These are phyloP conservation scores for Actinernus sp. DNA, from an alignment of 92 coral and sea anemone species.

Conservation along the genomic window DNA sequence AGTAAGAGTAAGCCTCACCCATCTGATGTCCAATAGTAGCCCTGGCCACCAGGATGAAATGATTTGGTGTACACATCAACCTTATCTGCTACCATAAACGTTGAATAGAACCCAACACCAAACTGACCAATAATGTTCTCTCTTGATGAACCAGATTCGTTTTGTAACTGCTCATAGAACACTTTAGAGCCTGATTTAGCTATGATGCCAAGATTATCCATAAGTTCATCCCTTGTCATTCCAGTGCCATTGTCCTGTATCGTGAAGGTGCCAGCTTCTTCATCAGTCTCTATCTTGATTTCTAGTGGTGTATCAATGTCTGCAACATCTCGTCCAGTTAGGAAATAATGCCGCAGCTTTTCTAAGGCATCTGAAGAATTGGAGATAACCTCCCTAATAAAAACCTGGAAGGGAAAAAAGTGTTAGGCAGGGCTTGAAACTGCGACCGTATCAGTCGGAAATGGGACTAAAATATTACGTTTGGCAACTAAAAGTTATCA, in stretches of 20 bases:
- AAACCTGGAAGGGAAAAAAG: slow-evolving; percentile 60
- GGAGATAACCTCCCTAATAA: slow-evolving; percentile 94
- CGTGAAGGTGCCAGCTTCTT: slow-evolving; percentile 84
- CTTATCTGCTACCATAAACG: slow-evolving; percentile 95
- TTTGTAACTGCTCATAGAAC: slow-evolving; percentile 84
- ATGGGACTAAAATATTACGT: too few species aligned
- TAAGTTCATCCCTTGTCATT: slow-evolving; percentile 85
- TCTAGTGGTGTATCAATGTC: slow-evolving; percentile 80
- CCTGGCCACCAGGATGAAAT: slow-evolving; percentile 81
- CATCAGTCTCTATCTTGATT: slow-evolving; percentile 87
- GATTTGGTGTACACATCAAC: slow-evolving; percentile 94
- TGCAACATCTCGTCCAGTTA: slow-evolving; percentile 86
- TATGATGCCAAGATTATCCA: slow-evolving; percentile 92
- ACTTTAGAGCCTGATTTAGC: slow-evolving; percentile 97
- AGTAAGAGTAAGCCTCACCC: slow-evolving; percentile 60
- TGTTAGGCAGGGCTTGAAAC: too few species aligned
- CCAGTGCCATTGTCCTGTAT: slow-evolving; percentile 95
- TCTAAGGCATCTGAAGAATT: slow-evolving; percentile 98
- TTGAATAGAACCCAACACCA: slow-evolving; percentile 98
- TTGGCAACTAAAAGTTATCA: too few species aligned
- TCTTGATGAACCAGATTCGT: slow-evolving; percentile 48
- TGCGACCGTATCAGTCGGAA: too few species aligned
- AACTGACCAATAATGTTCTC: slow-evolving; percentile 98
- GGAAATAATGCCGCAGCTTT: slow-evolving; percentile 84
- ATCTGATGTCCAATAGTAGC: slow-evolving; percentile 96